These are phyloP conservation scores for Mythimna pallens DNA, from an alignment of 2,888 invertebrate species.

Conservation along the genomic window DNA sequence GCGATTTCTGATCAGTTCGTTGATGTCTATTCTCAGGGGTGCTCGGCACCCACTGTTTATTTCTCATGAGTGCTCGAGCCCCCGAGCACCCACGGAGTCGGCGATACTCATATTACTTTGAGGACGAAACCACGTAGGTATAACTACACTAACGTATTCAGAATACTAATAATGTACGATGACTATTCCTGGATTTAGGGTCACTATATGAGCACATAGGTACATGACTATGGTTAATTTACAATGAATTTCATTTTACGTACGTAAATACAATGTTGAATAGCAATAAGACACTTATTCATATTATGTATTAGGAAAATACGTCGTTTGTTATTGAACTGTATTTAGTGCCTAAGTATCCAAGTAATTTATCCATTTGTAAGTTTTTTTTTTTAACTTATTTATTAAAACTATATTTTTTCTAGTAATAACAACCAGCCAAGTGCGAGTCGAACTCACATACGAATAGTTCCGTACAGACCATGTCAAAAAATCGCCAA, in stretches of 20 bases:
- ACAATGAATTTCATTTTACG: conserved; percentile 11
- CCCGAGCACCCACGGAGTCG: too few relatives aligned
- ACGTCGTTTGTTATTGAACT: conserved; percentile 1
- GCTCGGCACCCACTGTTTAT: too few relatives aligned
- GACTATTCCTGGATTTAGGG: conserved; percentile 13
- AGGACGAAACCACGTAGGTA: neutral
- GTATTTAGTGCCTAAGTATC: neutral
- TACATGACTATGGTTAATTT: conserved; percentile 6
- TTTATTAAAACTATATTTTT: too few relatives aligned
- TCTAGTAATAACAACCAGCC: too few relatives aligned
- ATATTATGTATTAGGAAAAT: conserved; percentile 20
- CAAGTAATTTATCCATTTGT: neutral
- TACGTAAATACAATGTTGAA: conserved; percentile 2
- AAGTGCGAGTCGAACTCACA: too few relatives aligned
- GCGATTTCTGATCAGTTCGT: too few relatives aligned
- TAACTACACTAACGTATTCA: neutral
- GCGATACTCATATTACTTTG: neutral
- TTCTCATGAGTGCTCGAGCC: too few relatives aligned
- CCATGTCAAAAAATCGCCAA: too few relatives aligned
- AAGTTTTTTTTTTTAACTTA: neutral
- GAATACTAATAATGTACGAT: conserved; percentile 5
- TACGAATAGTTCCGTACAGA: too few relatives aligned
- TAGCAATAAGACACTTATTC: conserved; percentile 10
- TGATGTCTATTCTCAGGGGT: too few relatives aligned
- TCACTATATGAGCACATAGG: conserved; percentile 2